phyloP scores from a whole-genome alignment of 1,140 invertebrate species.

The Tribolium madens region DNA sequence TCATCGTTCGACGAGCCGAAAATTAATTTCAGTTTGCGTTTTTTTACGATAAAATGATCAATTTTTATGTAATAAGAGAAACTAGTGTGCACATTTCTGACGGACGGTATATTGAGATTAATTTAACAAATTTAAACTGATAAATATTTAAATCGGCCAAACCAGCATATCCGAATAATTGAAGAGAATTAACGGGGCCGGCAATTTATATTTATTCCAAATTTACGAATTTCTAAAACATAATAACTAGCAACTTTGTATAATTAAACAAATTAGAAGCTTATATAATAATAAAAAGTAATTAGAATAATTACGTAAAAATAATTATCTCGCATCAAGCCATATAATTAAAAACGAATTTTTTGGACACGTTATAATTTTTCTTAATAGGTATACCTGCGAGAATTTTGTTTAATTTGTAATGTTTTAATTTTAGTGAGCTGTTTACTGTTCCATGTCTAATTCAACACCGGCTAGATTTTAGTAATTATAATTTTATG shows the following conservation, averaged over 20 bases:
- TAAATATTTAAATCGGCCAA: slow-evolving; percentile 15
- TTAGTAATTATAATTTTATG: slow-evolving; percentile 29
- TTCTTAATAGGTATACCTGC: slow-evolving; percentile 24
- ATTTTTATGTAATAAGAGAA: slow-evolving; percentile 20
- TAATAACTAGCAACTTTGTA: slow-evolving; percentile 10
- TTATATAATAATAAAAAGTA: slow-evolving; percentile 32
- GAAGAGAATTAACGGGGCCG: slow-evolving; percentile 22
- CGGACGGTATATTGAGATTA: neutral
- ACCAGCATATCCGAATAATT: slow-evolving; percentile 15
- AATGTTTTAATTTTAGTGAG: slow-evolving; percentile 28
- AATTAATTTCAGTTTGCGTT: neutral
- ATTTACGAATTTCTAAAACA: slow-evolving; percentile 26
- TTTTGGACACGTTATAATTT: slow-evolving; percentile 34
- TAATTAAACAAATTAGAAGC: slow-evolving; percentile 33
- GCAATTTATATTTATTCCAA: slow-evolving; percentile 13
- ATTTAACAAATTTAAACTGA: slow-evolving; percentile 22
- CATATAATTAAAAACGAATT: slow-evolving; percentile 33
- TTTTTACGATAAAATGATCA: neutral
- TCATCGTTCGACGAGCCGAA: neutral
- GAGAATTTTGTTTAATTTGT: slow-evolving; percentile 36
- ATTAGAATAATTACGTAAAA: slow-evolving; percentile 25
- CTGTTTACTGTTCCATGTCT: slow-evolving; percentile 25
- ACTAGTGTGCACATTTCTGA: slow-evolving; percentile 12
- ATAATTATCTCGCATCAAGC: slow-evolving; percentile 23
- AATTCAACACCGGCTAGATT: slow-evolving; percentile 13